Evolutionary conservation across 2,113 vertebrate genomes (phyloP).

Genomic region (Tenrec ecaudatus): DNA sequence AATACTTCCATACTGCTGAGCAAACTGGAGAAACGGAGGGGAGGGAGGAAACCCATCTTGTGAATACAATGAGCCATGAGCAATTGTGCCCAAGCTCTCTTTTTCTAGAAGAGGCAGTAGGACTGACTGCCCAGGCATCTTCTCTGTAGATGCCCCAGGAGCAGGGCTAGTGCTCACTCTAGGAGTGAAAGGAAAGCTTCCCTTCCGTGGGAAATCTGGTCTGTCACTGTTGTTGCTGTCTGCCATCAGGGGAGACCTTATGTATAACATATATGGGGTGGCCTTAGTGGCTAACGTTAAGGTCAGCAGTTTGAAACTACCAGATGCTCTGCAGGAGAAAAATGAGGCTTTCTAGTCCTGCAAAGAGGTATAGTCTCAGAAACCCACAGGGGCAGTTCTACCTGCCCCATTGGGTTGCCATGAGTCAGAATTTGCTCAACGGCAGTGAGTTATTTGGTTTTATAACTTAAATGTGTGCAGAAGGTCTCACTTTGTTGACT

Average conservation of each 20-base stretch:
- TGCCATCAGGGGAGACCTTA: background rate
- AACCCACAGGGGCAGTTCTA: no score
- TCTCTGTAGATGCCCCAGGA: background rate
- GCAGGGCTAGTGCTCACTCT: fast-evolving
- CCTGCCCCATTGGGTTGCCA: no score
- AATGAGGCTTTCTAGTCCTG: no score
- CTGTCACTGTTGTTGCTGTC: background rate
- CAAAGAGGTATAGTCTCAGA: no score
- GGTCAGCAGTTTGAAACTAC: no score
- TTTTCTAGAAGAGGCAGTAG: background rate
- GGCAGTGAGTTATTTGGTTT: no score
- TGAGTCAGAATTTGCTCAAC: no score
- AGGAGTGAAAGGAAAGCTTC: background rate
- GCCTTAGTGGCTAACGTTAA: no score
- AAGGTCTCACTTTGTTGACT: no score
- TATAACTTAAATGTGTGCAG: no score
- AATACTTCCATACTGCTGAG: background rate
- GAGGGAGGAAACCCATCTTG: background rate
- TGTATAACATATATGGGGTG: background rate
- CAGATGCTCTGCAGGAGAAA: no score
- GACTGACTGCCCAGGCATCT: fast-evolving
- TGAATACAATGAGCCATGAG: background rate
- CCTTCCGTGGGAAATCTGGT: background rate
- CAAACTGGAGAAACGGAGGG: background rate
- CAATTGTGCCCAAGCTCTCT: background rate